Evolutionary conservation across 1,140 invertebrate species (phyloP).

Genomic region (Drosophila busckii): DNA sequence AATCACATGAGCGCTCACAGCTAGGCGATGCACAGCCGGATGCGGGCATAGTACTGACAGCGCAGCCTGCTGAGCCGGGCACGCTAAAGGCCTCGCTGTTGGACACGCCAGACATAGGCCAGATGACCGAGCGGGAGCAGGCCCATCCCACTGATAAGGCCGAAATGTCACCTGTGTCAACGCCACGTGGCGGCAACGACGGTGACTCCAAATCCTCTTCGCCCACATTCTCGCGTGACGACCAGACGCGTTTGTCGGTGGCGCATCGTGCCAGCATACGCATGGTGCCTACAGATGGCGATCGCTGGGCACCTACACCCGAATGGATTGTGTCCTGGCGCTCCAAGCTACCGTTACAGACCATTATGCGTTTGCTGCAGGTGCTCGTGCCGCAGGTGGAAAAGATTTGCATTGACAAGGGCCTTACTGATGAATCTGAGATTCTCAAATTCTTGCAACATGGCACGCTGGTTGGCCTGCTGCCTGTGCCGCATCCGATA

Average conservation of each 20-base stretch:
- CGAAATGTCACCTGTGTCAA: constrained; percentile 35
- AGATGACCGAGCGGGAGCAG: constrained; percentile 96
- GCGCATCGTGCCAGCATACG: constrained; percentile 73
- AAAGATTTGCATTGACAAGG: constrained; percentile 99
- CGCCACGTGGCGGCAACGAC: constrained; percentile 25
- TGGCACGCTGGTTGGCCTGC: constrained; percentile 97
- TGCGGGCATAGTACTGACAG: constrained; percentile 85
- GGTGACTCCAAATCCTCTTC: constrained; percentile 54
- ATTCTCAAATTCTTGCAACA: constrained; percentile 99
- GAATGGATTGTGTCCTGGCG: constrained; percentile 99
- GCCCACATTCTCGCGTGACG: constrained; percentile 36
- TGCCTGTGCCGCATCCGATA: constrained; percentile 99
- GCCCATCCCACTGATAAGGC: constrained; percentile 84
- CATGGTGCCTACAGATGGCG: constrained; percentile 60
- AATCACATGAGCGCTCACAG: constrained; percentile 59
- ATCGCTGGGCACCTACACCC: constrained; percentile 89
- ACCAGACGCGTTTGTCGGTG: constrained; percentile 70
- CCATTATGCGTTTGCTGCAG: constrained; percentile 98
- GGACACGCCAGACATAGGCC: constrained; percentile 88
- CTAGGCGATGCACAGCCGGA: constrained; percentile 86
- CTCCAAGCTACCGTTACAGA: constrained; percentile 97
- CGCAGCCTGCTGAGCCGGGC: constrained; percentile 92
- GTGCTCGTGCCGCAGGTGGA: constrained; percentile 99
- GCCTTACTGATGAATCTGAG: constrained; percentile 99
- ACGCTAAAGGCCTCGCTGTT: constrained; percentile 94